Base-by-base conservation (phyloP, 2,888 invertebrate genomes). In the Synanthedon formicaeformis region DNA sequence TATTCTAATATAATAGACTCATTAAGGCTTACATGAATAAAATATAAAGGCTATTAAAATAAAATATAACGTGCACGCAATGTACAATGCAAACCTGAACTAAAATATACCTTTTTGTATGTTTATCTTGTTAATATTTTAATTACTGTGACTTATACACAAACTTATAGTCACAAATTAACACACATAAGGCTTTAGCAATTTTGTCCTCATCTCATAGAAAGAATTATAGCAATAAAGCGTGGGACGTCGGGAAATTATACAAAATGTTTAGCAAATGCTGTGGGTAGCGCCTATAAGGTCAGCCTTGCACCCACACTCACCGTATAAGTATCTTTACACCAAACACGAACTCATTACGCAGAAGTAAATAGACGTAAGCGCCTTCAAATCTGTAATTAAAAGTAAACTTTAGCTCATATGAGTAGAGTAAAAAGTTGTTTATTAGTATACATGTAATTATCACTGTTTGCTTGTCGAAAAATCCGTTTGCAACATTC, bases 301-400 rank as follows among this genome's bases (percentile, higher is more conserved):
- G 85, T 85, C 84, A 86, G 75, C 86, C 86, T 86, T 86, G 87
- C 86, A 82, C 87, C 87, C 86, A 87, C 86, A 79, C 84, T 66
- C 61, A 65, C 84, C 84, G 75, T 86, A 73, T 83, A 82, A 66
- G 78, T 77, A 77, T 71, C 74, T 72, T 72, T 73, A 72, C 72
- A 68, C 73, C 72, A 73, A 71, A 71, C 65, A 66, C 60, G 60
- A 58, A 58, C 50, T 52, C 14, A 13, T 6, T 45, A 14, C 34
- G 34, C 34, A 34, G 34, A 34, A 34, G 10, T 2, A 34, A 10
- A 34, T 10, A 34, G 34, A 34, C 34, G 34, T 34, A 34, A 34
- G 10, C 34, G 1, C 34, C 34, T 34, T 34, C 1, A 34, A 27
- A 34, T 34, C 34, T 34, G 34, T 34, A 34, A 34, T 34, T 34